Percentiles rank a stretch among this genome's conserved stretches.
phyloP scores from a whole-genome alignment of 2,113 vertebrate species.

The Pangasianodon hypophthalmus region DNA sequence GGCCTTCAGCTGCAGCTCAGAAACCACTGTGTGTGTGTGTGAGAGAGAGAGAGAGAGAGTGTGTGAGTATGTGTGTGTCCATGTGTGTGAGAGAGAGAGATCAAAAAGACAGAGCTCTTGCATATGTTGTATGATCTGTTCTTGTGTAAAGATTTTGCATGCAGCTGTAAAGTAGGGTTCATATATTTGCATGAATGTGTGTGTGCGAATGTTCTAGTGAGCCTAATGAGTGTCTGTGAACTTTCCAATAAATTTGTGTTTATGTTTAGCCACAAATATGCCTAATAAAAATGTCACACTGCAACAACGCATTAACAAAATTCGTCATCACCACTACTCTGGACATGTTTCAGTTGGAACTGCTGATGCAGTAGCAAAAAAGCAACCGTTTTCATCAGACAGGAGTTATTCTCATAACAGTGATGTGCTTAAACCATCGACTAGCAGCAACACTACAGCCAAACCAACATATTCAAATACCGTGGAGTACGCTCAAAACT shows the following conservation, averaged over 20 bases:
- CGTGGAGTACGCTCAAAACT: constrained; percentile 72
- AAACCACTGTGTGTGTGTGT: constrained; percentile 63
- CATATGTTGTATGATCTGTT: constrained; percentile 35
- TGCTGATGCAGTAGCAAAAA: constrained; percentile 69
- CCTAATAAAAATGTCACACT: constrained; percentile 40
- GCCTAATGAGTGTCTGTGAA: constrained; percentile 3
- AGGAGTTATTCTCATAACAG: constrained; percentile 76
- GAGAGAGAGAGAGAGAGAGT: background rate
- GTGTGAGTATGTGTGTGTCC: too few relatives aligned
- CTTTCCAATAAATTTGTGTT: constrained; percentile 36
- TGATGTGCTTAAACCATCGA: constrained; percentile 76
- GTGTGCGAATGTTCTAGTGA: constrained; percentile 30
- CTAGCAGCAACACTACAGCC: constrained; percentile 66
- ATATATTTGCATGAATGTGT: background rate
- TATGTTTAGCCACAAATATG: constrained; percentile 36
- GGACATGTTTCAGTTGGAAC: constrained; percentile 69
- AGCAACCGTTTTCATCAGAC: constrained; percentile 76
- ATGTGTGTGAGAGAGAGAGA: constrained; percentile 38
- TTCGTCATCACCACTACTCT: background rate
- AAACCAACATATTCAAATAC: constrained; percentile 62
- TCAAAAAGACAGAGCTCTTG: background rate
- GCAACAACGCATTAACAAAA: constrained; percentile 26
- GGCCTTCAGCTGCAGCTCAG: constrained; percentile 76
- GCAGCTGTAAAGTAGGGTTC: background rate
- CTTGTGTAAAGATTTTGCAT: constrained; percentile 1